Evolutionary conservation across 2,888 invertebrate genomes (phyloP), one percentile per base, ranked within the genome.

Genomic region (Epiblema foenella): DNA sequence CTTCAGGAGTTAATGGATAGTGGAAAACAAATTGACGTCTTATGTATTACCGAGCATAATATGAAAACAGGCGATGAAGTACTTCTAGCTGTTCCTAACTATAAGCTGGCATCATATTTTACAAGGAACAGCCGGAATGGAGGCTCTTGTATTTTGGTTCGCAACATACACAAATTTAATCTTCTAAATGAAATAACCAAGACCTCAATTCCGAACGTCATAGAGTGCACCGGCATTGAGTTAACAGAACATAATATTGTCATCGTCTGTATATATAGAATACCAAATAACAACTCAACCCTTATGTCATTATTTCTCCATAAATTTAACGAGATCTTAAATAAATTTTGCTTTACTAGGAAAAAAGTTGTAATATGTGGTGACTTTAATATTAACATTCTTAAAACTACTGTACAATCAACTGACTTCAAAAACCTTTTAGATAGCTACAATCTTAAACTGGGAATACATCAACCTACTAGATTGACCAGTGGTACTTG

Each of bases 31-130:
- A 49, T 49, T 49, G 49, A 49, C 15, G n/a, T 49, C 2, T 15
- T 49, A 49, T 49, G 49, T 49, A 49, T 49, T n/a, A 49, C 49
- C n/a, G 49, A 49, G n/a, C 49, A 49, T 49, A 49, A 49, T n/a
- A n/a, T n/a, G n/a, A n/a, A n/a, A n/a, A n/a, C n/a, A n/a, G n/a
- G n/a, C n/a, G n/a, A n/a, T n/a, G 49, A 49, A 49, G n/a, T 49
- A 15, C n/a, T 15, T n/a, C n/a, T 49, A 3, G n/a, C 49, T 49
- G n/a, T 49, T 49, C 49, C 49, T 15, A 49, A 49, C n/a, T 49
- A 49, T n/a, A 49, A 49, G 5, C 7, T 49, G n/a, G 49, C 49
- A 49, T 11, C 49, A n/a, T n/a, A n/a, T 49, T 49, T n/a, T 49
- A 5, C n/a, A 2, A 49, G 49, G 15, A n/a, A 49, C n/a, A 49